A percentile compares a stretch with the other conserved stretches of the same genome.
Conservation (phyloP, 2,888 invertebrate genomes). For the Gortyna flavago region DNA sequence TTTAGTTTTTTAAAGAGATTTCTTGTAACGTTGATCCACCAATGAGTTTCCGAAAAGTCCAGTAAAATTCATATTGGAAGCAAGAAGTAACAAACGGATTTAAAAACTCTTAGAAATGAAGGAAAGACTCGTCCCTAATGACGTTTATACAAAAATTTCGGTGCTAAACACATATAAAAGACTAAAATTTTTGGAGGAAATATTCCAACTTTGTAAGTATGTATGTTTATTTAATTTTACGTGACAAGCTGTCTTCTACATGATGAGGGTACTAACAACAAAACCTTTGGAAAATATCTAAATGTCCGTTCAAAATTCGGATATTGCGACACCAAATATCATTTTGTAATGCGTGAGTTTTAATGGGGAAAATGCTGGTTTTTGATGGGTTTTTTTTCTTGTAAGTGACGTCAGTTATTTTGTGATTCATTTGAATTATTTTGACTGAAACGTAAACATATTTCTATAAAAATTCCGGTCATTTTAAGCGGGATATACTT, state of each 20-base stretch:
- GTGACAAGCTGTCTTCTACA: conserved; percentile 65
- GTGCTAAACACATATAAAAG: conserved; percentile 39
- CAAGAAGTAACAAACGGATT: conserved; percentile 2
- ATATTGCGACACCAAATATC: conserved; percentile 61
- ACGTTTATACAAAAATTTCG: conserved; percentile 44
- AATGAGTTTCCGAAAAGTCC: not conserved
- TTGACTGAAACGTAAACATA: not conserved
- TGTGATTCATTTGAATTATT: not conserved
- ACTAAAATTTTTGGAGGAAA: conserved; percentile 56
- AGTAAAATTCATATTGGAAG: not conserved
- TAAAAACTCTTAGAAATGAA: conserved; percentile 27
- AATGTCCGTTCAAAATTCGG: conserved; percentile 67
- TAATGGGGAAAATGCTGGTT: conserved; percentile 47
- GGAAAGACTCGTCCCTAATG: conserved; percentile 15
- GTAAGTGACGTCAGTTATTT: not conserved
- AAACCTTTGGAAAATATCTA: conserved; percentile 68
- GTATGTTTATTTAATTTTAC: conserved; percentile 69
- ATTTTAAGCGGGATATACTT: not conserved
- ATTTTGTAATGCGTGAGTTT: conserved; percentile 57
- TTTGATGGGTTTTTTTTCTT: not conserved
- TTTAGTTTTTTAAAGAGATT: not conserved
- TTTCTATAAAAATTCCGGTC: not conserved
- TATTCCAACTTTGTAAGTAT: conserved; percentile 59
- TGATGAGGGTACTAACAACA: conserved; percentile 69
- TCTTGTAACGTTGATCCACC: not conserved